Evolutionary conservation across 2,888 invertebrate species (phyloP).

Genomic region (Tribolium freemani): DNA sequence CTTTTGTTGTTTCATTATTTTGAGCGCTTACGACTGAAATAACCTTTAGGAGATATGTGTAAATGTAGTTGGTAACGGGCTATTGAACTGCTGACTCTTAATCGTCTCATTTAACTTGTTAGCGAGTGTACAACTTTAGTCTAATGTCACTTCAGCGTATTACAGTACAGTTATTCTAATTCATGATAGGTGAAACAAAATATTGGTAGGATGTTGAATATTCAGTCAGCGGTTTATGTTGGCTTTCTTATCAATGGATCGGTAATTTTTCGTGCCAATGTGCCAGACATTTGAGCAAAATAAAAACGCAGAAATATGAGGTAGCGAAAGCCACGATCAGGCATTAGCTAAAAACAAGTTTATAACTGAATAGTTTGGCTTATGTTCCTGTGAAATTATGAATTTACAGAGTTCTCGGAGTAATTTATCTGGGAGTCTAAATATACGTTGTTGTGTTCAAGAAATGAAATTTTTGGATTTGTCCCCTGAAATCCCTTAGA

Average conservation of each 20-base stretch:
- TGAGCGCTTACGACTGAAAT: neutral
- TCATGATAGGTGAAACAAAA: neutral
- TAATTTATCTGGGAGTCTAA: constrained; percentile 10
- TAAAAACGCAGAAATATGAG: constrained; percentile 20
- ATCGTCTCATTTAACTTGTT: neutral
- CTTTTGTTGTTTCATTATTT: too few relatives aligned
- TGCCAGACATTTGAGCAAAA: constrained; percentile 2
- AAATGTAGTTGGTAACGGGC: neutral
- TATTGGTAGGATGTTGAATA: neutral
- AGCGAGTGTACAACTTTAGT: neutral
- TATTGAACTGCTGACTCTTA: neutral
- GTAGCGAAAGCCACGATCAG: neutral
- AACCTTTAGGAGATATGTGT: neutral
- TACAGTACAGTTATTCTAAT: neutral
- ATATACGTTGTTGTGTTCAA: constrained; percentile 9
- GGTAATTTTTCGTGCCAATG: neutral
- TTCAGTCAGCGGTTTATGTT: neutral
- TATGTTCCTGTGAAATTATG: constrained; percentile 7
- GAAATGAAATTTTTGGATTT: constrained; percentile 11
- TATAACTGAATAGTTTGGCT: constrained; percentile 8
- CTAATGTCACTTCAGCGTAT: neutral
- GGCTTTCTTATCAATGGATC: constrained; percentile 23
- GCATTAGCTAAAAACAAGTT: constrained; percentile 6
- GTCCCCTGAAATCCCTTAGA: constrained; percentile 2
- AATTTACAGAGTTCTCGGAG: constrained; percentile 3